Conservation (phyloP, 2,113 vertebrate genomes). For the Uria lomvia region DNA sequence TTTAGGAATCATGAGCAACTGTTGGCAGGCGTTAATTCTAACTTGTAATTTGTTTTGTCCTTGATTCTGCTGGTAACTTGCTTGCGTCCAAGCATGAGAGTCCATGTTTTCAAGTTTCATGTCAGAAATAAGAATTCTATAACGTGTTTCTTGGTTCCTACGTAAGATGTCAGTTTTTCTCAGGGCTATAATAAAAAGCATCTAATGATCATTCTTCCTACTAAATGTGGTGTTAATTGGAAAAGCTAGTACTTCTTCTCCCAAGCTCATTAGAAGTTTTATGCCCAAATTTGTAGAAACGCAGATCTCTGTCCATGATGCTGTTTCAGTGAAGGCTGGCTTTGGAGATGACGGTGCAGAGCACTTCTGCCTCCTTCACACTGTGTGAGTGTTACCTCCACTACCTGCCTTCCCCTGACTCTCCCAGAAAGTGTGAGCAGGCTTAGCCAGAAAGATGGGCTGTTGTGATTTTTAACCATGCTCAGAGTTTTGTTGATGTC, state of each 20-base stretch:
- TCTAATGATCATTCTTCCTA: not conserved
- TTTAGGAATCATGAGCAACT: not conserved
- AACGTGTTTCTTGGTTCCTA: not conserved
- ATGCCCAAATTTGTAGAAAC: not conserved
- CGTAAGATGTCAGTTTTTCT: not conserved
- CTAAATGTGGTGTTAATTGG: not conserved
- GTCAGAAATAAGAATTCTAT: not conserved
- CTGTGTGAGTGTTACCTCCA: fast-evolving
- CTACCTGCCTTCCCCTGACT: not conserved
- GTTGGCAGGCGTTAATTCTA: not conserved
- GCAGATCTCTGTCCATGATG: fast-evolving
- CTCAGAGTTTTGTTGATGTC: not conserved
- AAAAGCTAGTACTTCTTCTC: not conserved
- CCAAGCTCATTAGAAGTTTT: not conserved
- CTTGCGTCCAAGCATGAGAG: not conserved
- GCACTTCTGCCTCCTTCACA: not conserved
- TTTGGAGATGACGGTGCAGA: not conserved
- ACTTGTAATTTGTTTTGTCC: not conserved
- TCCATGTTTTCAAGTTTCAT: not conserved
- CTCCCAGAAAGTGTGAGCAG: not conserved
- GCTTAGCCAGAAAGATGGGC: not conserved
- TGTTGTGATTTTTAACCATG: not conserved
- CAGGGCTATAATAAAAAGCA: not conserved
- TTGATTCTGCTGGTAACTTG: not conserved
- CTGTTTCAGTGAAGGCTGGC: not conserved